Conservation (phyloP, 2,888 invertebrate genomes). For the Mythimna pallens region DNA sequence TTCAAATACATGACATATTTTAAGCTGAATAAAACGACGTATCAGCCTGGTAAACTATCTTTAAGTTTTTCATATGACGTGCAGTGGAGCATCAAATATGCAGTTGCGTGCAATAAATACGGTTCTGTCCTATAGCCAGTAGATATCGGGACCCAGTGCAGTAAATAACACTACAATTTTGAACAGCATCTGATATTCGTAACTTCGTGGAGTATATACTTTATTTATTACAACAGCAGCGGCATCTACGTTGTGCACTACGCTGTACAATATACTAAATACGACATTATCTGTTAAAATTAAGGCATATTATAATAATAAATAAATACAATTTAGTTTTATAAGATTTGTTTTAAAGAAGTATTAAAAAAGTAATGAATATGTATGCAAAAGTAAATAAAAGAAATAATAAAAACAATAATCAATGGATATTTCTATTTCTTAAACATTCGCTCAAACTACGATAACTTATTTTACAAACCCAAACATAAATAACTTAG, state of each 20-base stretch:
- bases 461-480: not conserved
- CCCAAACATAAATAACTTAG: not conserved
- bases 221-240: conserved; percentile 33
- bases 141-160: conserved; percentile 72
- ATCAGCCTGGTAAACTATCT: not conserved
- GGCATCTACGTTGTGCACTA: conserved; percentile 48
- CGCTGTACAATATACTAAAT: conserved; percentile 21
- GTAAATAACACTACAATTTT: conserved; percentile 51
- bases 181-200: conserved; percentile 70
- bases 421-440: not conserved
- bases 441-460: not conserved
- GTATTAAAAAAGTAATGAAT: not conserved
- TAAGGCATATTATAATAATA: not conserved
- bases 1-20: conserved; percentile 10
- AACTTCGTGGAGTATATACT: conserved; percentile 76
- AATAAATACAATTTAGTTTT: not conserved
- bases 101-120: conserved; percentile 81
- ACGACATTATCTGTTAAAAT: not conserved
- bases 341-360: not conserved
- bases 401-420: conserved; percentile 4
- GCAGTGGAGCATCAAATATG: conserved; percentile 37
- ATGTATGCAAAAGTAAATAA: not conserved
- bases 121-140: conserved; percentile 46
- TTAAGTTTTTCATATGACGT: conserved; percentile 22
- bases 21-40: not conserved